Evolutionary conservation across 1,140 invertebrate species (phyloP).

Genomic region (Danaus plexippus): DNA sequence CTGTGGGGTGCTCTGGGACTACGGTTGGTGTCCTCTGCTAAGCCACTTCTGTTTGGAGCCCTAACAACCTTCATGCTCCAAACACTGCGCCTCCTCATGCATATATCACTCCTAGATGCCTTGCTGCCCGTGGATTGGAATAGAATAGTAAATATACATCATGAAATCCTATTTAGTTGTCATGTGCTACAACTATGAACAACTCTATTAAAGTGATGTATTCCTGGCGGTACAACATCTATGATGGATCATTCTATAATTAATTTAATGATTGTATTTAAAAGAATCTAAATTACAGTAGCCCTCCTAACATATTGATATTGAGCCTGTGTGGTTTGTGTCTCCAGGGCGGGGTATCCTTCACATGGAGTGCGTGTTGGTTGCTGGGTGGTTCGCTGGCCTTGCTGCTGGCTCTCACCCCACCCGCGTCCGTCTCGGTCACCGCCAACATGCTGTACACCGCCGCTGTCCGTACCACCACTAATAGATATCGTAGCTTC

Average conservation of each 20-base stretch:
- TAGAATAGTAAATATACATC: conserved; percentile 75
- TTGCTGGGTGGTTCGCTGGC: conserved; percentile 34
- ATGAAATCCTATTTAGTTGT: too few relatives aligned
- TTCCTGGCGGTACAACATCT: too few relatives aligned
- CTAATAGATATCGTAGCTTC: background rate
- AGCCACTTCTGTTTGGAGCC: conserved; percentile 72
- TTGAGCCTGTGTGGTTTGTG: conserved; percentile 30
- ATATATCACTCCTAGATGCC: conserved; percentile 85
- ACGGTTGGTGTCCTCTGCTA: conserved; percentile 34
- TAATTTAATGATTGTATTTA: too few relatives aligned
- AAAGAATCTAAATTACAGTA: too few relatives aligned
- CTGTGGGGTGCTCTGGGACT: conserved; percentile 51
- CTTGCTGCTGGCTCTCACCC: conserved; percentile 37
- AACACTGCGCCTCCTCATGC: conserved; percentile 84
- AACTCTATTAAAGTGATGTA: too few relatives aligned
- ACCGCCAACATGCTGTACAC: conserved; percentile 28
- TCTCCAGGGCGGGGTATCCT: conserved; percentile 28
- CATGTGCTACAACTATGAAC: too few relatives aligned
- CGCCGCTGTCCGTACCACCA: conserved; percentile 27
- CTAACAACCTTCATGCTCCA: conserved; percentile 87
- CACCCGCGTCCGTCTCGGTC: conserved; percentile 31
- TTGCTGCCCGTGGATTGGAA: conserved; percentile 89
- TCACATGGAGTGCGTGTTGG: conserved; percentile 37
- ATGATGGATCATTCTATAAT: too few relatives aligned
- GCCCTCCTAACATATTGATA: too few relatives aligned